Evolutionary conservation across 2,888 invertebrate species (phyloP).

Genomic region (Lagria hirta): DNA sequence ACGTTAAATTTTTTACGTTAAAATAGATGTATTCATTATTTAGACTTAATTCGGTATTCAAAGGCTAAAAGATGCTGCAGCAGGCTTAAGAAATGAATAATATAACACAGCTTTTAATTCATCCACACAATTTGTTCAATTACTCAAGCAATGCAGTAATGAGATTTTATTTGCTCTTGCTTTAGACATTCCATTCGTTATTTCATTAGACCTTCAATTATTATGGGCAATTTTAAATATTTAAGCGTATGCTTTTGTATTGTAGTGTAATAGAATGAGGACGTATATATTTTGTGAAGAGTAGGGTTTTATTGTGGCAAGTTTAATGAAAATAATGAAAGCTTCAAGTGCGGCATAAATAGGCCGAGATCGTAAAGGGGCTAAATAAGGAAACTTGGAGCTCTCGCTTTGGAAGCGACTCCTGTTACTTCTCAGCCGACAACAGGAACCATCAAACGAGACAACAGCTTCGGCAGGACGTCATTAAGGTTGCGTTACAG

Average conservation of each 20-base stretch:
- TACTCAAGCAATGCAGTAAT: constrained; percentile 20
- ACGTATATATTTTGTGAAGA: not conserved
- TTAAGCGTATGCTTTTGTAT: constrained; percentile 4
- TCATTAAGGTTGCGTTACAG: constrained; percentile 36
- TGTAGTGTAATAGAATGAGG: constrained; percentile 1
- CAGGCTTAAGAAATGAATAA: too few species aligned
- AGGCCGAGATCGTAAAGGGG: constrained; percentile 14
- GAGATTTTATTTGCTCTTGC: constrained; percentile 21
- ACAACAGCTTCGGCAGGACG: constrained; percentile 33
- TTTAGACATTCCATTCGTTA: constrained; percentile 4
- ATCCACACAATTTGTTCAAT: constrained; percentile 17
- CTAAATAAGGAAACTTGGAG: constrained; percentile 8
- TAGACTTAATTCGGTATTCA: too few species aligned
- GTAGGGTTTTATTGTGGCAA: not conserved
- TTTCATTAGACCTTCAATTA: constrained; percentile 18
- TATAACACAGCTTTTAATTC: too few species aligned
- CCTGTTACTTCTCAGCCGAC: constrained; percentile 11
- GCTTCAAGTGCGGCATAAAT: constrained; percentile 5
- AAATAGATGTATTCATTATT: too few species aligned
- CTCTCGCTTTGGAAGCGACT: constrained; percentile 13
- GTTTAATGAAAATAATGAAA: constrained; percentile 7
- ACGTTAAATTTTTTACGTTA: too few species aligned
- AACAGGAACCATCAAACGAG: constrained; percentile 32
- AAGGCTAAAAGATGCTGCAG: too few species aligned
- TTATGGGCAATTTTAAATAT: constrained; percentile 2